A percentile compares a stretch with the other conserved stretches of the same genome.
These are phyloP conservation scores for Rhinoraja longicauda DNA, from an alignment of 2,797 vertebrate genomes.

Conservation along the genomic window DNA sequence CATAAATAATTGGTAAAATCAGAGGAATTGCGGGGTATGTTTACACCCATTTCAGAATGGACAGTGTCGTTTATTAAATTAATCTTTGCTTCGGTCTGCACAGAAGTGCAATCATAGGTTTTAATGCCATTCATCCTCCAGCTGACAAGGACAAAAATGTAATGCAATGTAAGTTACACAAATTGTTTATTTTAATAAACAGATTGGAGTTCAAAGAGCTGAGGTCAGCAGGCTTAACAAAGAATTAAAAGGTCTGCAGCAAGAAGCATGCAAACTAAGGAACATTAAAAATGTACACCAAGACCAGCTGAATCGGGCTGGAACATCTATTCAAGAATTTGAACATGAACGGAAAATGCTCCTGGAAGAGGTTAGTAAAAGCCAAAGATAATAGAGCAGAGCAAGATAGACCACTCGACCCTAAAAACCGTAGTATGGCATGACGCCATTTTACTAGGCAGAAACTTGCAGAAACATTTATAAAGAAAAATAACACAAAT, in stretches of 20 bases:
- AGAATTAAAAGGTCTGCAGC: constrained; percentile 51
- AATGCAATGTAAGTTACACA: not conserved
- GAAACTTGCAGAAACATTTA: no score
- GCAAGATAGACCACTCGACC: no score
- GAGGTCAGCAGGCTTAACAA: constrained; percentile 59
- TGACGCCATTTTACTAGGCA: no score
- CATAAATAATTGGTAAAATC: no score
- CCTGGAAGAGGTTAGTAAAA: constrained; percentile 57
- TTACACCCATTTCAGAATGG: not conserved
- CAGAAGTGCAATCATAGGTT: not conserved
- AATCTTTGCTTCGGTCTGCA: not conserved
- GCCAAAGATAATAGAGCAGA: no score
- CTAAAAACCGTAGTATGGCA: no score
- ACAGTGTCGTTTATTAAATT: not conserved
- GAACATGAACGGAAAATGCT: constrained; percentile 50
- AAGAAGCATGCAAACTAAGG: constrained; percentile 51
- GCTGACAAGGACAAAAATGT: not conserved
- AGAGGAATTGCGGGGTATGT: not conserved
- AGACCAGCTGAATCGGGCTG: constrained; percentile 52
- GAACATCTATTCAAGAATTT: constrained; percentile 55
- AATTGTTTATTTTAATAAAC: constrained; percentile 49
- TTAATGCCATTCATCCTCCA: not conserved
- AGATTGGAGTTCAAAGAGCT: constrained; percentile 54
- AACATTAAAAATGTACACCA: constrained; percentile 53
- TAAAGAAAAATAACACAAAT: no score